phyloP scores from a whole-genome alignment of 37 sponge, comb jelly and placozoan species.

The Theonella swinhoei region DNA sequence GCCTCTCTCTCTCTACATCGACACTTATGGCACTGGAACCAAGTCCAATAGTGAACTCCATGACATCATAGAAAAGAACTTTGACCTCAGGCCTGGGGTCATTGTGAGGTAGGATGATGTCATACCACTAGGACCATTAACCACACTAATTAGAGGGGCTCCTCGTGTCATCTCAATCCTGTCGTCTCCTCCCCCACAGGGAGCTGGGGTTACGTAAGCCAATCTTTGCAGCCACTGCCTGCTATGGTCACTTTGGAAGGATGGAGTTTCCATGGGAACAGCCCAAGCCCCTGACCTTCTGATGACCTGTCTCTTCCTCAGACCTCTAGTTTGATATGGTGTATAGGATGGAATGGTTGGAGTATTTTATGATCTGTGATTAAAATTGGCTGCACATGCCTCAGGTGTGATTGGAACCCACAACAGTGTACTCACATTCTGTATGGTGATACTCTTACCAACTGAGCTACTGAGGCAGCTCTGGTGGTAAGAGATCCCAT shows the following conservation, averaged over 20 bases:
- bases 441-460: no score
- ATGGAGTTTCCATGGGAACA: constrained; percentile 93
- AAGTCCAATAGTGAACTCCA: constrained; percentile 77
- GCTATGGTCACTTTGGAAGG: constrained; percentile 98
- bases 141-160: background rate
- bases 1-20: constrained; percentile 87
- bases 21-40: constrained; percentile 84
- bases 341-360: constrained; percentile 44
- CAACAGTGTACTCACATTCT: no score
- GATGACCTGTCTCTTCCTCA: no score
- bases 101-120: constrained; percentile 72
- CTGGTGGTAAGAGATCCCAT: no score
- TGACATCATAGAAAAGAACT: constrained; percentile 85
- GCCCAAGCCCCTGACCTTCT: no score
- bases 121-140: background rate
- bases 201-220: constrained; percentile 83
- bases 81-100: constrained; percentile 95
- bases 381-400: background rate
- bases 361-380: background rate
- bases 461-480: no score
- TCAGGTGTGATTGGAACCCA: no score
- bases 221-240: constrained; percentile 82
- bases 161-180: no score
- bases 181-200: constrained; percentile 32
- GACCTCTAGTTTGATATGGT: no score